phyloP scores from a whole-genome alignment of 1,140 invertebrate species.

The Grapholita molesta region DNA sequence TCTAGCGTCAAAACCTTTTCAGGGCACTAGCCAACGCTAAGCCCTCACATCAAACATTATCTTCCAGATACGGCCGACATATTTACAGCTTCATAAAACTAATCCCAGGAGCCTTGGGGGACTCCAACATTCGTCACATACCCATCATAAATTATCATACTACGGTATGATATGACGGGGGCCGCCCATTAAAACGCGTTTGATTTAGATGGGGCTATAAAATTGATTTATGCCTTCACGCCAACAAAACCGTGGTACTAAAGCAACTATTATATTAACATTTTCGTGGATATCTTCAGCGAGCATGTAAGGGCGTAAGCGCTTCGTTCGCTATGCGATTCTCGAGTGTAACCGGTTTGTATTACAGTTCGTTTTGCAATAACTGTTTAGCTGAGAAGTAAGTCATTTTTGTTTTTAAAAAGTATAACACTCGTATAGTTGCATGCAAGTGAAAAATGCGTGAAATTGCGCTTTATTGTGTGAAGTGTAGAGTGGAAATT shows the following conservation, averaged over 20 bases:
- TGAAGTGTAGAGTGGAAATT: slow-evolving; percentile 32
- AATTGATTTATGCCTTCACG: slow-evolving; percentile 79
- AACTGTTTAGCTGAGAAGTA: slow-evolving; percentile 35
- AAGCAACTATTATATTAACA: slow-evolving; percentile 78
- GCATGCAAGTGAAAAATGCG: slow-evolving; percentile 43
- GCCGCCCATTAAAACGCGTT: slow-evolving; percentile 79
- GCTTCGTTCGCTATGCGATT: neutral
- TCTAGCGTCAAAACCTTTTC: too few relatives aligned
- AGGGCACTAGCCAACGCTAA: neutral
- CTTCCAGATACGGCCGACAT: slow-evolving; percentile 68
- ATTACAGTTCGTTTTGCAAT: slow-evolving; percentile 27
- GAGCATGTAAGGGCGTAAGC: slow-evolving; percentile 58
- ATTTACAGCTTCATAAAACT: slow-evolving; percentile 72
- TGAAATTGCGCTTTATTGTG: slow-evolving; percentile 42
- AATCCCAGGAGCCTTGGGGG: slow-evolving; percentile 51
- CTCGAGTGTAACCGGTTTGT: slow-evolving; percentile 20
- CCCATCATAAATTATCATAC: slow-evolving; percentile 79
- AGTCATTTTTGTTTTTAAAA: slow-evolving; percentile 71
- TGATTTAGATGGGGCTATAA: slow-evolving; percentile 80
- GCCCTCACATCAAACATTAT: neutral
- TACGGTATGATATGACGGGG: slow-evolving; percentile 78
- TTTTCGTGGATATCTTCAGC: slow-evolving; percentile 75
- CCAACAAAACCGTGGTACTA: slow-evolving; percentile 75
- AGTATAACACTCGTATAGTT: slow-evolving; percentile 65
- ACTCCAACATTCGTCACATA: slow-evolving; percentile 79